Evolutionary conservation across 2,797 vertebrate species (phyloP).

Genomic region (Halcyon leucocephala): DNA sequence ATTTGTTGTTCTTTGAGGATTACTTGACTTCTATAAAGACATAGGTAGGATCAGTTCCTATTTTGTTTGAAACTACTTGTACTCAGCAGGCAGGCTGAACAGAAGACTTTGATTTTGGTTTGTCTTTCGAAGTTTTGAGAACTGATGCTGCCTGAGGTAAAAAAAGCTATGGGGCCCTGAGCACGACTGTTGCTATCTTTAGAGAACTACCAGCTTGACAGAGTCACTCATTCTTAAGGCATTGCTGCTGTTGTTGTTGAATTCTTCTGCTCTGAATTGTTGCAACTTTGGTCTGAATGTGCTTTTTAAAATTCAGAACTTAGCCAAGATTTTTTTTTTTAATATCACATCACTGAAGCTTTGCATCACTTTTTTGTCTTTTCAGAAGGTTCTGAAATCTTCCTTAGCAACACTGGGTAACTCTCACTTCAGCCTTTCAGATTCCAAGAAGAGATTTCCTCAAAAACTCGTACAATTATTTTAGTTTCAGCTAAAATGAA

Average conservation of each 20-base stretch:
- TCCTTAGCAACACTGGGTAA: not conserved
- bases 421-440: not conserved
- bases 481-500: constrained; percentile 1
- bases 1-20: not conserved
- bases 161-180: not conserved
- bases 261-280: not conserved
- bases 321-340: not conserved
- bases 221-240: not conserved
- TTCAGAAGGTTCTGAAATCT: not conserved
- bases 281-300: not conserved
- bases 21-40: not conserved
- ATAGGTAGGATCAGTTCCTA: not conserved
- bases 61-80: not conserved
- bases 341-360: not conserved
- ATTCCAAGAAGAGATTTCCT: not conserved
- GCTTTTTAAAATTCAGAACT: not conserved
- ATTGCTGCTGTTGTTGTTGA: not conserved
- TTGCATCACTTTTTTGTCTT: not conserved
- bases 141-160: not conserved
- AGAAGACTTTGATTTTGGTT: not conserved
- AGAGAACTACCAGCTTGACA: not conserved
- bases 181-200: not conserved
- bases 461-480: not conserved
- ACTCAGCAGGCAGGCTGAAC: not conserved
- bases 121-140: not conserved